These are phyloP conservation scores for Parnassius orleans DNA, from an alignment of 2,888 invertebrate genomes.

Conservation along the genomic window DNA sequence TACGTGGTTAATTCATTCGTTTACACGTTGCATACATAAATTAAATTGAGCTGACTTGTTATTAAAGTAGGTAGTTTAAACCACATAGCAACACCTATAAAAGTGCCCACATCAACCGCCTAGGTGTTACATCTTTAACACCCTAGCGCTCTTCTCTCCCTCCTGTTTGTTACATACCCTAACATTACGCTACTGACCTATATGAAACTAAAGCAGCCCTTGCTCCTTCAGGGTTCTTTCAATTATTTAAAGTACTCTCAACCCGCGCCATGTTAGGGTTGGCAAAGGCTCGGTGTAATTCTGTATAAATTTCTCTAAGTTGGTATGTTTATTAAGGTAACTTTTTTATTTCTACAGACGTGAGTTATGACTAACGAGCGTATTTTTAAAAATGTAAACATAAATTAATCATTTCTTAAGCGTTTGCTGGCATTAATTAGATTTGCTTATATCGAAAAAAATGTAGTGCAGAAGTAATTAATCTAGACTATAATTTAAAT, in stretches of 20 bases:
- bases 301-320: constrained; percentile 12
- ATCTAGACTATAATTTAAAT: too few species aligned
- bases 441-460: too few species aligned
- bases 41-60: too few species aligned
- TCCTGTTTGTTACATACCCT: constrained; percentile 31
- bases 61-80: constrained; percentile 11
- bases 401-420: neutral
- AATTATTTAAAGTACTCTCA: constrained; percentile 73
- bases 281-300: constrained; percentile 20
- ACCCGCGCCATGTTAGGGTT: constrained; percentile 24
- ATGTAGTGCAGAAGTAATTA: too few species aligned
- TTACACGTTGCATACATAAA: too few species aligned
- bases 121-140: constrained; percentile 54
- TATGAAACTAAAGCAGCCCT: constrained; percentile 46
- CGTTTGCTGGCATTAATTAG: neutral
- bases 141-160: constrained; percentile 49
- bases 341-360: neutral
- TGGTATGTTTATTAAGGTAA: constrained; percentile 7
- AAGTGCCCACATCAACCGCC: constrained; percentile 23
- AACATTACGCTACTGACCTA: constrained; percentile 60
- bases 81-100: constrained; percentile 12
- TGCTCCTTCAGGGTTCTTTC: constrained; percentile 61
- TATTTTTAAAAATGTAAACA: too few species aligned
- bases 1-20: too few species aligned
- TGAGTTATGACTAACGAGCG: too few species aligned